These are phyloP conservation scores for Oscheius sp. DNA, from an alignment of 1,140 invertebrate genomes.

Conservation along the genomic window DNA sequence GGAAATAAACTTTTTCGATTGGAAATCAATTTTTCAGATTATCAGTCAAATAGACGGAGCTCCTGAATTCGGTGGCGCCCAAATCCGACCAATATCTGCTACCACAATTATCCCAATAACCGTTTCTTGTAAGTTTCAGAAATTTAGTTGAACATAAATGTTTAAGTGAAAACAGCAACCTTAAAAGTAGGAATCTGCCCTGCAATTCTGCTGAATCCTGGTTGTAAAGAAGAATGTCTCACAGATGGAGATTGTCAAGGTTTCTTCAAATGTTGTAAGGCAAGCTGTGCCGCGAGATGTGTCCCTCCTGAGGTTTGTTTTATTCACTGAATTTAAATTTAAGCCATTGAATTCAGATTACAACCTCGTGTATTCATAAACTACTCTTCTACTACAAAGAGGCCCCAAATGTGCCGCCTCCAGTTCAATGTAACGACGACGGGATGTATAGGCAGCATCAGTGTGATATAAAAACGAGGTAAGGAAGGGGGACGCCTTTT, in stretches of 20 bases:
- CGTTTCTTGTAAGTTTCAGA: slow-evolving; percentile 6
- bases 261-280: slow-evolving; percentile 24
- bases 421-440: slow-evolving; percentile 27
- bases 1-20: no score
- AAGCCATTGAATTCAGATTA: not conserved
- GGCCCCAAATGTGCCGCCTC: slow-evolving; percentile 13
- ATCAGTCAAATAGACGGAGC: no score
- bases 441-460: slow-evolving; percentile 24
- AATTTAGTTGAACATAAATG: slow-evolving; percentile 8
- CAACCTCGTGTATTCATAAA: slow-evolving; percentile 28
- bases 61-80: no score
- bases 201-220: slow-evolving; percentile 8
- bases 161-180: not conserved
- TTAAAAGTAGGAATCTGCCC: slow-evolving; percentile 28
- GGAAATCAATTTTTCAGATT: no score
- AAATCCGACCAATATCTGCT: not conserved
- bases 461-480: slow-evolving; percentile 29
- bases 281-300: slow-evolving; percentile 22
- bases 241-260: slow-evolving; percentile 12
- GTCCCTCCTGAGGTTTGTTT: not conserved
- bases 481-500: not conserved
- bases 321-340: not conserved
- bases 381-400: slow-evolving; percentile 8
- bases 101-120: not conserved
- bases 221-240: slow-evolving; percentile 23